Evolutionary conservation across 2,888 invertebrate species (phyloP).

Genomic region (Ectemnius cavifrons): DNA sequence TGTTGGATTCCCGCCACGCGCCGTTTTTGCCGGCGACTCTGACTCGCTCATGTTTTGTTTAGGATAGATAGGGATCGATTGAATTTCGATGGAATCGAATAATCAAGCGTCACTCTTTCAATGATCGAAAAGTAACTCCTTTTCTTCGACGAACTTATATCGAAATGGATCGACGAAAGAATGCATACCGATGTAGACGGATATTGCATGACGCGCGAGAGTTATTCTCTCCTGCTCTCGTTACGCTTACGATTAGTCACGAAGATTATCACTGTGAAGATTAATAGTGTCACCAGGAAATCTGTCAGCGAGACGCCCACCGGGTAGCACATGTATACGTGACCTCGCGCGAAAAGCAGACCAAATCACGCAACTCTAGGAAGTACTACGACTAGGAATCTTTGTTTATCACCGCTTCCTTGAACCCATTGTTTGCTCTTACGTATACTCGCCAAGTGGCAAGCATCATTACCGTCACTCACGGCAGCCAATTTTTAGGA

Average conservation of each 20-base stretch:
- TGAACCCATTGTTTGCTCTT: constrained; percentile 13
- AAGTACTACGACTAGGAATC: constrained; percentile 23
- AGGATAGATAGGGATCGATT: no score
- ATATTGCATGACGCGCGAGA: neutral
- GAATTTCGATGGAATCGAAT: no score
- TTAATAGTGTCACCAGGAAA: constrained; percentile 44
- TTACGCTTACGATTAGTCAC: constrained; percentile 49
- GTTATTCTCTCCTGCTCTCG: constrained; percentile 14
- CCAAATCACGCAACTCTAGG: constrained; percentile 23
- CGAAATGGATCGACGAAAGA: neutral
- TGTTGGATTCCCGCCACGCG: no score
- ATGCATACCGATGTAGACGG: neutral
- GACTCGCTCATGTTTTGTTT: no score
- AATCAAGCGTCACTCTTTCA: no score
- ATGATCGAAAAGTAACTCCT: neutral
- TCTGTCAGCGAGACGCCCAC: constrained; percentile 42
- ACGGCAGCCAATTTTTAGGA: neutral
- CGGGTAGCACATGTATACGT: neutral
- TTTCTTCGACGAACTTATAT: neutral
- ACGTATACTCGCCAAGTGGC: neutral
- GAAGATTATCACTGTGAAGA: constrained; percentile 42
- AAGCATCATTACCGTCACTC: constrained; percentile 14
- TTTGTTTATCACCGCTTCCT: constrained; percentile 31
- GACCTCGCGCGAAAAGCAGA: neutral
- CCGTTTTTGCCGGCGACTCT: no score